Conservation (phyloP, 2,797 vertebrate species). For the Hypotaenidia okinawae region DNA sequence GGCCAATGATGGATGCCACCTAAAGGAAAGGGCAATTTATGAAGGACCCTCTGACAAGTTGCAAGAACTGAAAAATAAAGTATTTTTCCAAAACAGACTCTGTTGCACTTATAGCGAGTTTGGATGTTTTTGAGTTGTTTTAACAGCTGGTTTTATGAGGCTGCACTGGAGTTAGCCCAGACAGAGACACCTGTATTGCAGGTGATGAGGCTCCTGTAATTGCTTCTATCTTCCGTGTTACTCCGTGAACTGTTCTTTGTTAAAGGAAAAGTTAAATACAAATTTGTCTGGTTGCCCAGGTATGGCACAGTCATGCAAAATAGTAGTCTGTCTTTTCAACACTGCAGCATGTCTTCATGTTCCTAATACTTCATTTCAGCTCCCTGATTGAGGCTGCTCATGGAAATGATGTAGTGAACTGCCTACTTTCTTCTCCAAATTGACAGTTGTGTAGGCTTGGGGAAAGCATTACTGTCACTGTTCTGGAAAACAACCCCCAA, state of each 20-base stretch:
- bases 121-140: neutral
- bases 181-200: neutral
- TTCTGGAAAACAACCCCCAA: conserved; percentile 62
- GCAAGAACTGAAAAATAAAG: neutral
- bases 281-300: neutral
- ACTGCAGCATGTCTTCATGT: conserved; percentile 4
- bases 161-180: neutral
- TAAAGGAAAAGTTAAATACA: neutral
- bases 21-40: neutral
- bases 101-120: rapidly evolving
- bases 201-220: neutral
- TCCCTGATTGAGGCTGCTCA: conserved; percentile 42
- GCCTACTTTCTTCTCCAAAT: conserved; percentile 53
- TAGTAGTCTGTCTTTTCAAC: conserved; percentile 32
- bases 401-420: conserved; percentile 46
- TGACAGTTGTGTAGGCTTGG: conserved; percentile 72
- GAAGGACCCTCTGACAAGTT: neutral
- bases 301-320: conserved; percentile 18
- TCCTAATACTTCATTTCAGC: conserved; percentile 32
- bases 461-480: conserved; percentile 62
- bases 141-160: neutral
- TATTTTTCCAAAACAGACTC: neutral
- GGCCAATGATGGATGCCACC: neutral
- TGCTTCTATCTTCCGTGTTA: neutral
- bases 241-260: neutral